phyloP scores from a whole-genome alignment of 35 echinoderm and acorn worm genomes.

The Apostichopus californicus region DNA sequence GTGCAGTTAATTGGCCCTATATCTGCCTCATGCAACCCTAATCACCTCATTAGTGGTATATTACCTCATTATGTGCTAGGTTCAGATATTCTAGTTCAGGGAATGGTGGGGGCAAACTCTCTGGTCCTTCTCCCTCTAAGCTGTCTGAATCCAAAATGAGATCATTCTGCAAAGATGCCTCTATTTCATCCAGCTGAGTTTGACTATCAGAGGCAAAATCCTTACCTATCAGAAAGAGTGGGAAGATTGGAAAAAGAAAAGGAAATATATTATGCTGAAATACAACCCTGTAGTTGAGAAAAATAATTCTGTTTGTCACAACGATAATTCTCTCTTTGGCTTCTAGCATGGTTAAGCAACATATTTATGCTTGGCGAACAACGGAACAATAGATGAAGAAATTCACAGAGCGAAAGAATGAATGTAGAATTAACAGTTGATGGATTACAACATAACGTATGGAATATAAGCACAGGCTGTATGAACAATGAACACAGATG shows the following conservation, averaged over 20 bases:
- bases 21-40: neutral
- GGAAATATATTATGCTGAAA: no score
- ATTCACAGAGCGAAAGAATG: no score
- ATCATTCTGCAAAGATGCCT: conserved; percentile 26
- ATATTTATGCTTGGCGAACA: no score
- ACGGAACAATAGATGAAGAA: no score
- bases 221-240: neutral
- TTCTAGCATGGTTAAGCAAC: no score
- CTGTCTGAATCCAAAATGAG: conserved; percentile 16
- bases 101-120: conserved; percentile 77
- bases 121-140: neutral
- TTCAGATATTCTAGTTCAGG: conserved; percentile 81
- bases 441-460: no score
- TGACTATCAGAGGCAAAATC: neutral
- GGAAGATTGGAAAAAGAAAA: neutral
- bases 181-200: conserved; percentile 31
- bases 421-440: no score
- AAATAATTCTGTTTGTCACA: no score
- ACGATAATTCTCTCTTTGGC: no score
- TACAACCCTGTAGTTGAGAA: no score
- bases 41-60: neutral
- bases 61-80: conserved; percentile 84
- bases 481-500: no score
- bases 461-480: no score
- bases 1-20: neutral